A percentile compares a stretch with the other conserved stretches of the same genome.
phyloP scores from a whole-genome alignment of 2,888 invertebrate species.

The Drosophila phalerata region DNA sequence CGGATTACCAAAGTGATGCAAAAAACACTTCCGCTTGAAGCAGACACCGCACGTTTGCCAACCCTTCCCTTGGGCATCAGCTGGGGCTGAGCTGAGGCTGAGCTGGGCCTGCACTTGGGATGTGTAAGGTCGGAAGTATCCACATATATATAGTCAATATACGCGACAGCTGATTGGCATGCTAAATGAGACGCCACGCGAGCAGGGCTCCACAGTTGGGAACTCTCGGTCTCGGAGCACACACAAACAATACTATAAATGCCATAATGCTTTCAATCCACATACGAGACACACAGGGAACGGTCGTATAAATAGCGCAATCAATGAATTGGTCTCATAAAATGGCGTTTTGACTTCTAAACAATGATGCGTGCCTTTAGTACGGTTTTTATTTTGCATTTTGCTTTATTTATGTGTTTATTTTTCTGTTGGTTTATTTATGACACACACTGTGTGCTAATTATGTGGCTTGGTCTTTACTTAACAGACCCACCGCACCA shows the following conservation, averaged over 20 bases:
- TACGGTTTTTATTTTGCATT: slow-evolving; percentile 12
- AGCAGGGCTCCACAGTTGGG: slow-evolving; percentile 32
- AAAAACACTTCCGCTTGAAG: slow-evolving; percentile 62
- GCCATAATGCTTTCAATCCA: slow-evolving; percentile 58
- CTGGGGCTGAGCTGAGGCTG: slow-evolving; percentile 10
- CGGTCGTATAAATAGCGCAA: slow-evolving; percentile 37
- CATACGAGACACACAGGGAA: slow-evolving; percentile 18
- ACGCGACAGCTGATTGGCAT: slow-evolving; percentile 71
- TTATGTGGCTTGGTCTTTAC: slow-evolving; percentile 32
- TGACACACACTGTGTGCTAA: slow-evolving; percentile 37
- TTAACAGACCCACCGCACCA: slow-evolving; percentile 14
- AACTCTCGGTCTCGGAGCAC: slow-evolving; percentile 22
- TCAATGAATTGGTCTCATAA: slow-evolving; percentile 42
- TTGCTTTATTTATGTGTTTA: slow-evolving; percentile 16
- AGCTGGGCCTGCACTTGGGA: slow-evolving; percentile 14
- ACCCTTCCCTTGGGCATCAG: background rate
- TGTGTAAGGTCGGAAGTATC: background rate
- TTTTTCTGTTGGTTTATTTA: slow-evolving; percentile 40
- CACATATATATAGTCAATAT: slow-evolving; percentile 53
- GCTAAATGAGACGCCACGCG: slow-evolving; percentile 65
- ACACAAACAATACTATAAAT: slow-evolving; percentile 53
- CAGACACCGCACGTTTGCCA: slow-evolving; percentile 15
- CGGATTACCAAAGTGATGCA: slow-evolving; percentile 41
- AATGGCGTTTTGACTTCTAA: slow-evolving; percentile 27
- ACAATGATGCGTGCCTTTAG: slow-evolving; percentile 32